Conservation (phyloP, 92 coral and sea anemone genomes). For the Zoanthus sociatus region DNA sequence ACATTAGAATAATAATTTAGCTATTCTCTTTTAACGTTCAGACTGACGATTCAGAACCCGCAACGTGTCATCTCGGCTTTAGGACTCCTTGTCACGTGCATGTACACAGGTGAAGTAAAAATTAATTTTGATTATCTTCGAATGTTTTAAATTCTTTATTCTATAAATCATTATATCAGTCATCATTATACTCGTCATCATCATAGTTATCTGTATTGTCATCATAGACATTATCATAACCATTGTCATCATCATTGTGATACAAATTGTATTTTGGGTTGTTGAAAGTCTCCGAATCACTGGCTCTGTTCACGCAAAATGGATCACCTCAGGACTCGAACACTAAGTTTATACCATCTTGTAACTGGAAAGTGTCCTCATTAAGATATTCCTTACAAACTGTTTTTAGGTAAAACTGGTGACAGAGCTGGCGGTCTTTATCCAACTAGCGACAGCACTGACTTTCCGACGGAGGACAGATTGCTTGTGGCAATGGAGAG, state of each 20-base stretch:
- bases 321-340: too few relatives aligned
- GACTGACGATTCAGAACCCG: conserved; percentile 94
- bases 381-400: not conserved
- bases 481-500: conserved; percentile 97
- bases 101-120: conserved; percentile 85
- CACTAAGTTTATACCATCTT: not conserved
- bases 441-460: conserved; percentile 80
- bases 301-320: too few relatives aligned
- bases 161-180: not conserved
- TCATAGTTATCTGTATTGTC: too few relatives aligned
- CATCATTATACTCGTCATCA: too few relatives aligned
- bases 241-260: too few relatives aligned
- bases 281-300: too few relatives aligned
- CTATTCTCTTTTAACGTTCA: conserved; percentile 16
- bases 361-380: not conserved
- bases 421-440: conserved; percentile 94
- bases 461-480: conserved; percentile 93
- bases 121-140: not conserved
- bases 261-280: too few relatives aligned
- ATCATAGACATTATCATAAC: too few relatives aligned
- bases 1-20: too few relatives aligned
- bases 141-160: not conserved
- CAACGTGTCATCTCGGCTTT: conserved; percentile 96
- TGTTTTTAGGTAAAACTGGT: conserved; percentile 84
- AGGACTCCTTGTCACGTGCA: conserved; percentile 88